phyloP scores from a whole-genome alignment of 2,888 invertebrate genomes.

The Heliconius charithonia region DNA sequence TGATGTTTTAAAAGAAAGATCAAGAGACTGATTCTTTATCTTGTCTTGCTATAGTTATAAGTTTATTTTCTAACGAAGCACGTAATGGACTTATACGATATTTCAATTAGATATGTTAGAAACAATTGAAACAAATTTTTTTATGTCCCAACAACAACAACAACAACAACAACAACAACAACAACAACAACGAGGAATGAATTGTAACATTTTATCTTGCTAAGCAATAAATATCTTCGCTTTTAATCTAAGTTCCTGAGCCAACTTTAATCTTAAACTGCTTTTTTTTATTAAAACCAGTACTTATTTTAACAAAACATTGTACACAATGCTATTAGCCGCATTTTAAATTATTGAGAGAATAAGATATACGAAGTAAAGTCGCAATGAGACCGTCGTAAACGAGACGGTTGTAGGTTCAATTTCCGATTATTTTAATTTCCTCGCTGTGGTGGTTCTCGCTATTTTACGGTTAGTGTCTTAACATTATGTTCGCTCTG shows the following conservation, averaged over 20 bases:
- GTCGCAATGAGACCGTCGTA: no score
- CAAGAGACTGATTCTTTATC: no score
- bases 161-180: no score
- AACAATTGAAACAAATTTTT: neutral
- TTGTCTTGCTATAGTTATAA: no score
- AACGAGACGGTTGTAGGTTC: no score
- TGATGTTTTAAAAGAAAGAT: no score
- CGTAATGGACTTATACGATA: neutral
- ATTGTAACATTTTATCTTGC: constrained; percentile 22
- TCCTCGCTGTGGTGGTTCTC: neutral
- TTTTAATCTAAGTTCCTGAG: constrained; percentile 38
- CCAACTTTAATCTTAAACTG: constrained; percentile 32
- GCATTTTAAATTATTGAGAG: no score
- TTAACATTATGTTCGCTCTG: neutral
- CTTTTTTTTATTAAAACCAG: constrained; percentile 33
- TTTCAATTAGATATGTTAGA: neutral
- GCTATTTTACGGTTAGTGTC: neutral
- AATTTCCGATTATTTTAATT: neutral
- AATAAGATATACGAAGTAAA: no score
- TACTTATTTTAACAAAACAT: constrained; percentile 22
- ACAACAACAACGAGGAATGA: neutral
- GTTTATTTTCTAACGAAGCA: neutral
- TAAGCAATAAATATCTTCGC: constrained; percentile 36
- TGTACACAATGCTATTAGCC: constrained; percentile 1
- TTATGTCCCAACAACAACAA: neutral